Base-by-base conservation (phyloP, 2,797 vertebrate genomes). In the Loriculus beryllinus region DNA sequence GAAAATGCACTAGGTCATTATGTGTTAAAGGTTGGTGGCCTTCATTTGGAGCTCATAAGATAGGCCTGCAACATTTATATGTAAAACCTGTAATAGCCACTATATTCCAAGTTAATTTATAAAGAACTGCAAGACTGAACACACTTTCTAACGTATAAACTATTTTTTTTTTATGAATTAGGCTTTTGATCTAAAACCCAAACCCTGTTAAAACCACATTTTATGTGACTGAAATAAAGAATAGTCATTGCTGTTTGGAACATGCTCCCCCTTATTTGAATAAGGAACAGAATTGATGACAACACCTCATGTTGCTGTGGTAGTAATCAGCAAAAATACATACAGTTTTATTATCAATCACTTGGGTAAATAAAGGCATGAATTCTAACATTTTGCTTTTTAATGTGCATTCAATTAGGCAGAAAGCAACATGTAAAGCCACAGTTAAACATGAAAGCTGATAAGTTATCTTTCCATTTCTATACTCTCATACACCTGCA, bases 331-430 rank as follows among this genome's bases (percentile, higher is more conserved):
- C 88, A 94, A 79, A 96, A 96, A 92, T 64, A 68, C 42, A 62
- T 59, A 70, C 18, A 31, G 79, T 92, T 86, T 92, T 87, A 35
- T 62, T 93, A 82, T 74, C n/a, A 35, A 35, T 57, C 14, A 35
- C 14, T 57, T 57, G 54, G 22, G n/a, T 57, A 35, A 57, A 57
- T 56, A 25, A 35, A 57, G n/a, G 43, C 54, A 25, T 40, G 57
- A 95, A 86, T 62, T 18, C 45, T 60, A 72, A 68, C 77, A 69
- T 84, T 96, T 90, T 95, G 60, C 35, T 93, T 93, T 94, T 63
- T 93, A 88, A 95, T 90, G 18, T 88, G 42, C 43, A 89, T 92
- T 96, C 90, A 96, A 31, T 95, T 96, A 95, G 79, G 47, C 74
- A 92, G 63, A 94, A 96, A 88, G 82, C 79, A 95, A 84, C 6